Evolutionary conservation across 1,140 invertebrate species (phyloP), one percentile per base, ranked within the genome.

Genomic region (Leptinotarsa texana): DNA sequence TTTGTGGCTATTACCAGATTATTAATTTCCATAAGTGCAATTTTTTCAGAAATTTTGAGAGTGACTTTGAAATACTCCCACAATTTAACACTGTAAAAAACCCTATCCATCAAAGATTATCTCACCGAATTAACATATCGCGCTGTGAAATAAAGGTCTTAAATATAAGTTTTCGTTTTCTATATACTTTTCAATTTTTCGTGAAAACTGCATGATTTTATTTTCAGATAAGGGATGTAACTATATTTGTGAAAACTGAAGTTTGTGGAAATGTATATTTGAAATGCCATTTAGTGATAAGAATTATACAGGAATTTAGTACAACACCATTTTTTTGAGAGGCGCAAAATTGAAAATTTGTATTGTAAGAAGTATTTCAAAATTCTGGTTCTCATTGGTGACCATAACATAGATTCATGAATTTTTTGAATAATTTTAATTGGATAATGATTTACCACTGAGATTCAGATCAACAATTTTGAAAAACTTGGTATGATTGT

Each of bases 331-430:
- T 65, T 5, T 13, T 24, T 22, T 18, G 21, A 65, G 17, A 24
- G 21, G 15, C 24, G 21, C 24, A 24, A 65, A 62, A 65, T 65
- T 65, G 22, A 21, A 65, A 65, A 65, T 24, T 65, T 65, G 63
- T 24, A 65, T 65, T 27, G 63, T 57, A 24, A 24, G 13, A 15
- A 66, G 22, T 66, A 11, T 17, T 24, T 69, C 18, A 47, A 48
- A n/a, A 3, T 69, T 69, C 13, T n/a, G 33, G 33, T 69, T 48
- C 13, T 48, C 72, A 77, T 57, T 66, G 22, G 4, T 22, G 21
- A 66, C 17, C n/a, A 66, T 3, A 15, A 66, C 1, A 17, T 13
- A 66, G 63, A 21, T 15, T 66, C 13, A 22, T 15, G 13, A 65
- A 33, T 21, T 17, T 33, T 66, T 66, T 33, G 0, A 15, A 13